Evolutionary conservation across 2,113 vertebrate genomes (phyloP), one percentile per base, ranked within the genome.

Genomic region (Perognathus longimembris): DNA sequence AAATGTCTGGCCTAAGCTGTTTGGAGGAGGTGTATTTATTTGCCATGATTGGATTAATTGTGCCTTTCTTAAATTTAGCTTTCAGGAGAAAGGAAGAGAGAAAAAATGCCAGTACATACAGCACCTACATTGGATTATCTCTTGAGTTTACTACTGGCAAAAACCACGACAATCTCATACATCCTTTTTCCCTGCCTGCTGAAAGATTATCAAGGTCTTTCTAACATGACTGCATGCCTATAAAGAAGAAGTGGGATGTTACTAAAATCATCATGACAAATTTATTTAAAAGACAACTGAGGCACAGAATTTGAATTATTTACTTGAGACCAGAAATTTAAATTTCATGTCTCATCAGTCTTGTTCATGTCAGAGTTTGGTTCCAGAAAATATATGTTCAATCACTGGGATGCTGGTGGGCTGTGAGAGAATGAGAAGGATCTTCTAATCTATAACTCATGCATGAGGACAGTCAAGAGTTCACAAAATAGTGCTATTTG

Each of bases 21-120:
- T 45, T 70, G 10, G 85, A 89, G 26, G 89, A 93, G 9, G 38
- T 86, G 78, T 91, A 78, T 78, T 94, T 76, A 87, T 89, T 95
- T 91, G 66, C n/a, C 36, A 63, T 24, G 20, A 57, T 71, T 94
- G 70, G 85, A 85, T 91, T 92, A 91, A 77, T 64, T 77, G 20
- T 84, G 59, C 75, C 18, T 92, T 93, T 85, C 57, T 50, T n/a
- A n/a, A n/a, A n/a, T 84, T 90, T 89, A 91, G 36, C 59, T 93
- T 12, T 85, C 70, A 85, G 38, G 30, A 87, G 22, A 15, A 87
- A 67, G 3, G 21, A 81, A 40, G 69, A 85, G 32, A 69, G 73
- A 93, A 40, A 86, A 87, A 73, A 85, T 61, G 36, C 4, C 26
- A 86, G 24, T 32, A 64, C 38, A 81, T 50, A 88, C 14, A 91